Conservation (phyloP, 2,113 vertebrate genomes). For the Elephas maximus region DNA sequence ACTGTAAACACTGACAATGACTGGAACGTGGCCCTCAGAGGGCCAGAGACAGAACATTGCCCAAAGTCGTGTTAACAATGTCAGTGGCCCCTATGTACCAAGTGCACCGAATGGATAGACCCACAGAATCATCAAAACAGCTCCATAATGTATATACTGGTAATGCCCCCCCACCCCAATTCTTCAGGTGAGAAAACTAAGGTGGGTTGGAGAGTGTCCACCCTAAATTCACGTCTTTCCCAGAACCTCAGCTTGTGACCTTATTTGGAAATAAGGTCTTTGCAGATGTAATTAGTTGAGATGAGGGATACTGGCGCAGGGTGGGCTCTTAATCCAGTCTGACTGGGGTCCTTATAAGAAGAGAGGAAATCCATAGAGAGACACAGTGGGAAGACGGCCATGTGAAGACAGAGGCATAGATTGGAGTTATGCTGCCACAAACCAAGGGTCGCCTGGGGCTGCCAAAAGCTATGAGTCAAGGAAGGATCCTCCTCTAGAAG, state of each 20-base stretch:
- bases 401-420: not conserved
- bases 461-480: not conserved
- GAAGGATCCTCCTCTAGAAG: not conserved
- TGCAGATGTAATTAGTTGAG: too few relatives aligned
- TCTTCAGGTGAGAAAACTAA: not conserved
- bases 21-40: rapidly evolving
- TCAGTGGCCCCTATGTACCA: not conserved
- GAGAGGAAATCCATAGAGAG: not conserved
- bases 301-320: too few relatives aligned
- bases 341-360: not conserved
- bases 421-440: not conserved
- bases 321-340: too few relatives aligned
- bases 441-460: not conserved
- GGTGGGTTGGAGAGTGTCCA: too few relatives aligned
- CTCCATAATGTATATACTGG: rapidly evolving
- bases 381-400: not conserved
- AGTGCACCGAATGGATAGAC: not conserved
- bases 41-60: not conserved
- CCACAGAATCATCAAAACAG: too few relatives aligned
- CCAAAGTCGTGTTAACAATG: too few relatives aligned
- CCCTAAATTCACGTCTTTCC: too few relatives aligned
- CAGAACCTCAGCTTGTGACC: too few relatives aligned
- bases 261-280: too few relatives aligned
- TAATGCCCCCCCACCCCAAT: not conserved
- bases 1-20: too few relatives aligned